Percentiles rank a stretch among this genome's conserved stretches.
Conservation (phyloP, 2,888 invertebrate species). For the Drosophila neonasuta region DNA sequence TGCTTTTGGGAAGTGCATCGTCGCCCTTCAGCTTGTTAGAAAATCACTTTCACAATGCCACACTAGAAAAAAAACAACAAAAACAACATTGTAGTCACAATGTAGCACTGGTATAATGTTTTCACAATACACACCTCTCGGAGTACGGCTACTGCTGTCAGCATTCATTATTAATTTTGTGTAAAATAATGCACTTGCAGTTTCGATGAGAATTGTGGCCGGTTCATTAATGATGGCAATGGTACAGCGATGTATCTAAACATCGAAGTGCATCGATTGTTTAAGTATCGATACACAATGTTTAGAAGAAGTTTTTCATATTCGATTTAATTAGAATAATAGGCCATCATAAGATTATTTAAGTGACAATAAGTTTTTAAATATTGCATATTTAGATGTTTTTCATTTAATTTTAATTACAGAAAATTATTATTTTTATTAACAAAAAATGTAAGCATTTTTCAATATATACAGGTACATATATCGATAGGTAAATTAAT, state of each 20-base stretch:
- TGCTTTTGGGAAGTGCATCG: slow-evolving; percentile 8
- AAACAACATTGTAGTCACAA: slow-evolving; percentile 50
- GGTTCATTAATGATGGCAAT: slow-evolving; percentile 27
- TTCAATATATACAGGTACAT: no score
- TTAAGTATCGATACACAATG: neutral
- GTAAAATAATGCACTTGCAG: slow-evolving; percentile 7
- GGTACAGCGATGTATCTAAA: neutral
- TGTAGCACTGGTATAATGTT: neutral
- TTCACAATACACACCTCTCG: slow-evolving; percentile 56
- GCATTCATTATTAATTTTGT: slow-evolving; percentile 53
- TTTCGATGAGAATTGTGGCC: slow-evolving; percentile 6
- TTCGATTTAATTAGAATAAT: no score
- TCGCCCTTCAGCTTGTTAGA: slow-evolving; percentile 14
- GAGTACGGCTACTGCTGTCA: slow-evolving; percentile 56
- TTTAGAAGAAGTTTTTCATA: no score
- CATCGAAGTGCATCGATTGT: neutral
- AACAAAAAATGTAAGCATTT: no score
- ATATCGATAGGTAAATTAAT: no score
- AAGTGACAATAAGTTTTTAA: no score
- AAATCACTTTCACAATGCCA: slow-evolving; percentile 59
- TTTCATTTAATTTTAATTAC: no score
- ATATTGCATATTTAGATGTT: no score
- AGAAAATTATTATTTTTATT: no score
- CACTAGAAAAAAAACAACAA: slow-evolving; percentile 74
- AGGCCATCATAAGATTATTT: no score